phyloP scores from a whole-genome alignment of 1,140 invertebrate species.

The Stenopsyche tienmushanensis region DNA sequence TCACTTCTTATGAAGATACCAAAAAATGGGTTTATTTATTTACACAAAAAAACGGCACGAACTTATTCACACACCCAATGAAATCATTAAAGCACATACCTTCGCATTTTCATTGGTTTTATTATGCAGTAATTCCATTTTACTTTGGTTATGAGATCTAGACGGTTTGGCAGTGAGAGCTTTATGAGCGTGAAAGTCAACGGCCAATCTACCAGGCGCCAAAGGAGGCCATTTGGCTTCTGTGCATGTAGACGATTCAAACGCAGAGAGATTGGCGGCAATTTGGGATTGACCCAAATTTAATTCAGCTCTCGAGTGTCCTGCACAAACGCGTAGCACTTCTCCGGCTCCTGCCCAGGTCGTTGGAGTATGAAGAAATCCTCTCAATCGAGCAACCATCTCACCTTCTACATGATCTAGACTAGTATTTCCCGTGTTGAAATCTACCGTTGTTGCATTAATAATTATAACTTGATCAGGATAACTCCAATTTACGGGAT shows the following conservation, averaged over 20 bases:
- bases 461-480: conserved; percentile 84
- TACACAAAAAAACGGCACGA: not conserved
- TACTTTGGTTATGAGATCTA: conserved; percentile 63
- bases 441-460: conserved; percentile 80
- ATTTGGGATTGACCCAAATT: conserved; percentile 55
- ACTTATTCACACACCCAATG: too few relatives aligned
- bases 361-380: conserved; percentile 75
- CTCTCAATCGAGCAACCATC: conserved; percentile 73
- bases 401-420: conserved; percentile 66
- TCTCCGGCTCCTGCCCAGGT: conserved; percentile 69
- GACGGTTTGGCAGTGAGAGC: conserved; percentile 54
- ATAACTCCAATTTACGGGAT: conserved; percentile 81
- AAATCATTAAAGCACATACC: conserved; percentile 49
- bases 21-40: conserved; percentile 11
- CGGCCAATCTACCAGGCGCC: conserved; percentile 58
- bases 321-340: conserved; percentile 71
- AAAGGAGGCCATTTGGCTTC: conserved; percentile 61
- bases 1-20: too few relatives aligned
- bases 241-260: conserved; percentile 65
- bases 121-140: conserved; percentile 78
- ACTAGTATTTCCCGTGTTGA: conserved; percentile 65
- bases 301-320: conserved; percentile 65
- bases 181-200: conserved; percentile 72
- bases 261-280: conserved; percentile 67
- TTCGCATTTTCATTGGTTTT: conserved; percentile 71